A percentile compares a stretch with the other conserved stretches of the same genome.
These are phyloP conservation scores for Geotrypetes seraphini DNA, from an alignment of 2,797 vertebrate species.

Conservation along the genomic window DNA sequence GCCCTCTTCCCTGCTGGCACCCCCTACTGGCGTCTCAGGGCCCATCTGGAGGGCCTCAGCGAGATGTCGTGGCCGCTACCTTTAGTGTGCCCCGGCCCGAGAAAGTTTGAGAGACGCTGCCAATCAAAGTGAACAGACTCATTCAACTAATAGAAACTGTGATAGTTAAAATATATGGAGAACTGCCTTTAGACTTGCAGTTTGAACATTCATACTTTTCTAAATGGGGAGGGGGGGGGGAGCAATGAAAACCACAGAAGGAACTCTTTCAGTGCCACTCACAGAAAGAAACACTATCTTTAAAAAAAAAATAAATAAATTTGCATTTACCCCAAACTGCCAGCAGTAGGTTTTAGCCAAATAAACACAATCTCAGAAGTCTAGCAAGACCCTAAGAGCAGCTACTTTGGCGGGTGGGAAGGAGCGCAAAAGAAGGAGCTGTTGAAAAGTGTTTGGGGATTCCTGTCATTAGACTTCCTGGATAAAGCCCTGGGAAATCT, in stretches of 20 bases:
- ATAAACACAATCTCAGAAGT: background rate
- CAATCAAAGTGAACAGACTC: background rate
- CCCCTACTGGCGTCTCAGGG: no score
- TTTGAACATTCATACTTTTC: no score
- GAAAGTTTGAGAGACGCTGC: no score
- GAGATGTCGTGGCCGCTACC: no score
- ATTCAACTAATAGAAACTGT: constrained; percentile 7
- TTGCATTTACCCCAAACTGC: background rate
- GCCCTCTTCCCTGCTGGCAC: no score
- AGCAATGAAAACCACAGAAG: constrained; percentile 5
- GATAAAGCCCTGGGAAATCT: background rate
- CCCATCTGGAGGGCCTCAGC: no score
- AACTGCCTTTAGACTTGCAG: no score
- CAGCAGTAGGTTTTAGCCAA: background rate
- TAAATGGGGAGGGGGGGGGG: no score
- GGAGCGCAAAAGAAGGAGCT: background rate
- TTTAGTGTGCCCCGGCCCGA: no score
- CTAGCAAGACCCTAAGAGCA: background rate
- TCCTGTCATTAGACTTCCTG: background rate
- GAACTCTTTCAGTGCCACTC: constrained; percentile 12
- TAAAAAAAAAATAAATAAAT: no score
- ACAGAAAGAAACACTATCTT: background rate
- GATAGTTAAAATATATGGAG: no score
- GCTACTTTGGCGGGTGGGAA: background rate
- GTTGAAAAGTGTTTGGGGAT: background rate